These are phyloP conservation scores for Anarhynchus alexandrinus DNA, from an alignment of 2,113 vertebrate genomes.

Conservation along the genomic window DNA sequence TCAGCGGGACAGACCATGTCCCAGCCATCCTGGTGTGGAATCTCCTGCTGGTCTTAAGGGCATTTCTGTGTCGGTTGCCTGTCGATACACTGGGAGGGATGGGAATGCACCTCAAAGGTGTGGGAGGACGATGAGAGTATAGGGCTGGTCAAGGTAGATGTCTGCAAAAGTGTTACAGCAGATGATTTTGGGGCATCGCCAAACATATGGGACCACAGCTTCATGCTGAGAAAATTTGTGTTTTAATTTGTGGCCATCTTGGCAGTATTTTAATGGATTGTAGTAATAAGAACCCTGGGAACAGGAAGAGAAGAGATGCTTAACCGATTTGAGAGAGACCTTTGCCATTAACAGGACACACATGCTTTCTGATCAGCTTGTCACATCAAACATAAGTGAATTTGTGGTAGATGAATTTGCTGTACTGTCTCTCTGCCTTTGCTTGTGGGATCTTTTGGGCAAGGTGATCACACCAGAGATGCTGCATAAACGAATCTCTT, in stretches of 20 bases:
- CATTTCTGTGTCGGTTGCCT: background rate
- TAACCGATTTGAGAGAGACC: background rate
- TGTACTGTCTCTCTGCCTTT: background rate
- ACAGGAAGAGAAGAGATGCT: background rate
- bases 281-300: background rate
- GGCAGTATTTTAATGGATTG: background rate
- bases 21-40: background rate
- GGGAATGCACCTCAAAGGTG: background rate
- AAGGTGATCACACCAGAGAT: background rate
- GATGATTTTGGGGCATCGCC: background rate
- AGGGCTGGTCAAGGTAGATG: background rate
- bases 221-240: background rate
- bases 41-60: background rate
- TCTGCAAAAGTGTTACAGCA: background rate
- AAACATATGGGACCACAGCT: background rate
- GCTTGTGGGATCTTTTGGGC: background rate
- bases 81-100: rapidly evolving
- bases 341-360: background rate
- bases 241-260: background rate
- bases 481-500: background rate
- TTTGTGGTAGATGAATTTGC: background rate
- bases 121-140: background rate
- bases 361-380: background rate
- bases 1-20: rapidly evolving
- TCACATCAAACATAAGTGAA: background rate